Conservation (phyloP, 2,113 vertebrate species). For the Campylomormyrus numenius region DNA sequence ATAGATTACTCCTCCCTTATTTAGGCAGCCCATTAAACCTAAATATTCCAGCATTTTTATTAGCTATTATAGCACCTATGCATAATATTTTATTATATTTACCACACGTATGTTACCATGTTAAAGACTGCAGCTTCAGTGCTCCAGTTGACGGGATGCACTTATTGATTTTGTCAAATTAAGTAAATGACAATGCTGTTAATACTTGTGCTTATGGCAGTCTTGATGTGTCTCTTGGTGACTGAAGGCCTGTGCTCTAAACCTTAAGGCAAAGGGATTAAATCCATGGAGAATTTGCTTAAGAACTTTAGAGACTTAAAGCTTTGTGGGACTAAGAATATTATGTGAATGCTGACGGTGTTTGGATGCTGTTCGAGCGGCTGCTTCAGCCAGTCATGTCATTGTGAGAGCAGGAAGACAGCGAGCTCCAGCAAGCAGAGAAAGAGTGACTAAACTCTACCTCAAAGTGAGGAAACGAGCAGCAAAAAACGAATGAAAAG, state of each 20-base stretch:
- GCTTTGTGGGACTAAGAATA: neutral
- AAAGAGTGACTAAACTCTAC: neutral
- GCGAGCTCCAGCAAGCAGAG: neutral
- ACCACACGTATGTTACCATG: neutral
- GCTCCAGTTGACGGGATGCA: neutral
- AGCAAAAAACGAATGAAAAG: neutral
- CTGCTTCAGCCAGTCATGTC: neutral
- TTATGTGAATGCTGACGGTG: conserved; percentile 4
- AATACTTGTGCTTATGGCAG: neutral
- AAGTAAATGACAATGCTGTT: neutral
- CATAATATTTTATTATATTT: neutral
- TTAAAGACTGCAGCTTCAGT: neutral
- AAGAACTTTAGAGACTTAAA: conserved; percentile 10
- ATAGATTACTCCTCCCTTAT: neutral
- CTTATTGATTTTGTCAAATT: neutral
- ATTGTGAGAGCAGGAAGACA: neutral
- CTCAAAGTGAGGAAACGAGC: neutral
- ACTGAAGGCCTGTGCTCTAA: neutral
- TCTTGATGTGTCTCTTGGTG: neutral
- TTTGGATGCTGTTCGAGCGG: neutral
- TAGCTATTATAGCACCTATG: neutral
- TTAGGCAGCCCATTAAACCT: neutral
- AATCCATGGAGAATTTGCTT: neutral
- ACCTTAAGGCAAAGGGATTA: neutral
- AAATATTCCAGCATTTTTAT: neutral